phyloP scores from a whole-genome alignment of 1,140 invertebrate species.

The Dicyema japonicum region DNA sequence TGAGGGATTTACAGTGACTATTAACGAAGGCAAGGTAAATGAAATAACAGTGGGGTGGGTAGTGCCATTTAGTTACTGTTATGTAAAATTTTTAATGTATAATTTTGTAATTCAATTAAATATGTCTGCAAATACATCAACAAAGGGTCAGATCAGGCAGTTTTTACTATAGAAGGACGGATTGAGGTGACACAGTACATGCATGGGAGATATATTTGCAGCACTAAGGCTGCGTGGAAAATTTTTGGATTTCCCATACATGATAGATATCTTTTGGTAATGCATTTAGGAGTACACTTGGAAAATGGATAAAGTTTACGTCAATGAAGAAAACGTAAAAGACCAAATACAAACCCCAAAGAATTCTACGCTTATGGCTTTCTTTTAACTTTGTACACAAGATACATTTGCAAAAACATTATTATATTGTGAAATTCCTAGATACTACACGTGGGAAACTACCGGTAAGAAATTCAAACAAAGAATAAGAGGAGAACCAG shows the following conservation, averaged over 20 bases:
- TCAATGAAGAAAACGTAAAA: slow-evolving; percentile 5
- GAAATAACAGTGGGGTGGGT: slow-evolving; percentile 3
- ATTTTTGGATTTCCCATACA: not conserved
- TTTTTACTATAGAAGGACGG: slow-evolving; percentile 3
- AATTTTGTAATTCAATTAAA: slow-evolving; percentile 5
- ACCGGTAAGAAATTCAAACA: no score
- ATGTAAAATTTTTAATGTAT: slow-evolving; percentile 4
- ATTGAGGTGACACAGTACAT: slow-evolving; percentile 3
- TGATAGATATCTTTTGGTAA: slow-evolving; percentile 3
- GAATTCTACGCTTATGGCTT: slow-evolving; percentile 14
- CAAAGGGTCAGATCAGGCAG: slow-evolving; percentile 9
- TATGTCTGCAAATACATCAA: slow-evolving; percentile 15
- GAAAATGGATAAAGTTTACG: slow-evolving; percentile 4
- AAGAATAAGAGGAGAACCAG: no score
- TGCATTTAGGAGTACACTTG: slow-evolving; percentile 4
- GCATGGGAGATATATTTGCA: slow-evolving; percentile 4
- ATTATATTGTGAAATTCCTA: slow-evolving; percentile 8
- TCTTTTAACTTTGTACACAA: slow-evolving; percentile 12
- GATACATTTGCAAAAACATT: slow-evolving; percentile 10
- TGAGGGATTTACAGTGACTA: not conserved
- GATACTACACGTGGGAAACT: slow-evolving; percentile 12
- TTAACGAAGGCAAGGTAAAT: not conserved
- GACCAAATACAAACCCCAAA: slow-evolving; percentile 8
- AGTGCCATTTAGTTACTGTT: slow-evolving; percentile 6
- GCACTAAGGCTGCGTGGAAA: slow-evolving; percentile 3